Evolutionary conservation across 1,140 invertebrate genomes (phyloP), one percentile per base, ranked within the genome.

Genomic region (Lithobius niger): DNA sequence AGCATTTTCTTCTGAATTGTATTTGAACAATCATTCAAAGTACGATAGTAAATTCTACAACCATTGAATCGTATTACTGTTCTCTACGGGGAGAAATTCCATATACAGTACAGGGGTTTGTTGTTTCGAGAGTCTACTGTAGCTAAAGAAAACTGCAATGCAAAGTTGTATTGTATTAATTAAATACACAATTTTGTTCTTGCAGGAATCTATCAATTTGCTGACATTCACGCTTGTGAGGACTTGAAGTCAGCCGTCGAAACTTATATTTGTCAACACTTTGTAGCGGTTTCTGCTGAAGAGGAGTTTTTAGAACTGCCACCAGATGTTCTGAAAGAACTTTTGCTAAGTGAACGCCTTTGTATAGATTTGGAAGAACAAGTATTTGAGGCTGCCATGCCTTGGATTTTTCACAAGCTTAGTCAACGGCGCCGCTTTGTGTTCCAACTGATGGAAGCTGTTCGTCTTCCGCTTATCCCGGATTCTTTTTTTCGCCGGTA

Each of bases 251-350:
- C 82, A 59, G 81, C 83, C 70, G 82, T 90, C 60, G 74, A 87
- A 70, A 79, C 80, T 61, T 95, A 84, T 73, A 87, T 95, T 63
- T 79, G 88, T 72, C 77, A 82, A 62, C 82, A 95, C 75, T 97
- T 96, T 77, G 82, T 86, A 64, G 77, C 84, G 72, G 82, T 84
- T 42, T 79, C 74, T 55, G 75, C 82, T 54, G 74, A 78, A 60
- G 90, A 92, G 68, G 92, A 97, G 74, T 87, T 94, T 68, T 74
- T 88, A 58, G 87, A 92, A 61, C 71, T 93, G 45, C 84, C 86
- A 26, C 80, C 86, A 64, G 81, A 86, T 62, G 79, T 87, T 65
- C 71, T 96, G 52, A 77, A 85, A 56, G 80, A 79, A 61, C 82
- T 88, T 62, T 72, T 97, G 21, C 81, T 82, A 62, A 91, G 88